These are phyloP conservation scores for Megaustenia siamemsis DNA, from an alignment of 2,888 invertebrate genomes.

Conservation along the genomic window DNA sequence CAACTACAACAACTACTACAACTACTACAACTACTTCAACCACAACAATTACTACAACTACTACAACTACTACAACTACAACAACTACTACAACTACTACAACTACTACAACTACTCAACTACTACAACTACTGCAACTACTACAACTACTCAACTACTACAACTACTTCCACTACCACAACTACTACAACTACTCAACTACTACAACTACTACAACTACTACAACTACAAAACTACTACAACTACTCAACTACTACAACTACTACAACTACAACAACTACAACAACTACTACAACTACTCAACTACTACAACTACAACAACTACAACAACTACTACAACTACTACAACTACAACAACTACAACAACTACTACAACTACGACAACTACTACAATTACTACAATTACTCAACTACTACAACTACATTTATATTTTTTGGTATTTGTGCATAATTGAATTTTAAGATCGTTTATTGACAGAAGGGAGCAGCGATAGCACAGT, in stretches of 20 bases:
- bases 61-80: background rate
- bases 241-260: conserved; percentile 3
- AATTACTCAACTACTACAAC: background rate
- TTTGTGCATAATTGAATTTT: background rate
- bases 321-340: background rate
- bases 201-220: conserved; percentile 6
- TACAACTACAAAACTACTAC: conserved; percentile 26
- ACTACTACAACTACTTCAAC: background rate
- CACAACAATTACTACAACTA: background rate
- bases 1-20: background rate
- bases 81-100: background rate
- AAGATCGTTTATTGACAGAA: no score
- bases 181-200: background rate
- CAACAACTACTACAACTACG: background rate
- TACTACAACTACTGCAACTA: background rate
- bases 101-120: background rate
- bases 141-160: background rate
- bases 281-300: conserved; percentile 7
- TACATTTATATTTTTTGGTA: background rate
- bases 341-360: background rate
- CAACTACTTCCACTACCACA: background rate
- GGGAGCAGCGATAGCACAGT: no score
- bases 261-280: background rate
- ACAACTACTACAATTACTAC: background rate
- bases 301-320: background rate